These are phyloP conservation scores for Plestiodon gilberti DNA, from an alignment of 2,113 vertebrate genomes.

Conservation along the genomic window DNA sequence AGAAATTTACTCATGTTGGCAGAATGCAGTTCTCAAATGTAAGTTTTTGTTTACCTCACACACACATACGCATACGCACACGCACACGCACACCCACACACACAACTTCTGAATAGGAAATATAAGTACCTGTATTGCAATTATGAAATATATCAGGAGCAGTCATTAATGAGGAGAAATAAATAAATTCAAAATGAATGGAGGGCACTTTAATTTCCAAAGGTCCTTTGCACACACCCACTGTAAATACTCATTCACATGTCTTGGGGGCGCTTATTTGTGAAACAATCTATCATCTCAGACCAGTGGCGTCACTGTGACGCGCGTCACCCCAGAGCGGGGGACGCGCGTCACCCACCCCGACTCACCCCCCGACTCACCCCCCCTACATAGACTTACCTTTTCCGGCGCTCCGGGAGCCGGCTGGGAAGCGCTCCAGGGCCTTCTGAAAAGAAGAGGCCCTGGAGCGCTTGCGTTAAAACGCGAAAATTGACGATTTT, in stretches of 20 bases:
- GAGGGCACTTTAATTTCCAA: background rate
- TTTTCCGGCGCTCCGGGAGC: no score
- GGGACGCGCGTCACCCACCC: no score
- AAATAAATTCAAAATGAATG: background rate
- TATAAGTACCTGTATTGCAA: background rate
- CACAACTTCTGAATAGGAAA: constrained; percentile 28
- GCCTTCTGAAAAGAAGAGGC: no score
- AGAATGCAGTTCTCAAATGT: constrained; percentile 35
- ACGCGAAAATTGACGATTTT: no score
- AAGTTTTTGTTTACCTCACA: constrained; percentile 35
- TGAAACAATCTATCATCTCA: background rate
- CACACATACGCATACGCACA: constrained; percentile 1
- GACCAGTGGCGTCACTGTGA: no score
- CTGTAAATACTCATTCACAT: background rate
- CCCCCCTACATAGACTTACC: no score
- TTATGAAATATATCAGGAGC: constrained; percentile 2
- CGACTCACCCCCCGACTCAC: no score
- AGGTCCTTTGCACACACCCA: background rate
- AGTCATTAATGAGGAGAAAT: background rate
- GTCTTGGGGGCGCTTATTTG: background rate
- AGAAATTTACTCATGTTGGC: constrained; percentile 19
- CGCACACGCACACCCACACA: no score
- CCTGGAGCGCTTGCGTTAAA: no score
- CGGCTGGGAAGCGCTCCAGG: no score
- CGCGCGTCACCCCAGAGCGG: no score